Conservation (phyloP, 2,888 invertebrate species). For the Pandemis corylana region DNA sequence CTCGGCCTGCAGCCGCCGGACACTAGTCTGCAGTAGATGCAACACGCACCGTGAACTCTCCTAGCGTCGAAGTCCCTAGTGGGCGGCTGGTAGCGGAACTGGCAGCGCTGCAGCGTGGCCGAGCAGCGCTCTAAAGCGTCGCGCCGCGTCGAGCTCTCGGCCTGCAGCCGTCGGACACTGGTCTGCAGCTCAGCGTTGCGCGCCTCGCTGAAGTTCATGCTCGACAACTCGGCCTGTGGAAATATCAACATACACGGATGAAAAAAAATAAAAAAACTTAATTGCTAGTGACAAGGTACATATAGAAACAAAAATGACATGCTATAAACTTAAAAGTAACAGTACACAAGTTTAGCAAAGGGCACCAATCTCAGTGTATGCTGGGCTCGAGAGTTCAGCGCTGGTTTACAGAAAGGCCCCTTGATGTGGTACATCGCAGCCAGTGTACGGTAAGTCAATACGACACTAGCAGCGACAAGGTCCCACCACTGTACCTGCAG, state of each 20-base stretch:
- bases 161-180: conserved; percentile 77
- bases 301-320: too few species aligned
- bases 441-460: too few species aligned
- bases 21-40: conserved; percentile 59
- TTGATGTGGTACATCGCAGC: too few species aligned
- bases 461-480: too few species aligned
- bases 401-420: too few species aligned
- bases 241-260: neutral
- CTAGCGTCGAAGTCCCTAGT: conserved; percentile 88
- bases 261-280: too few species aligned
- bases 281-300: too few species aligned
- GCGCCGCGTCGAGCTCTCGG: conserved; percentile 82
- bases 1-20: conserved; percentile 81
- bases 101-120: conserved; percentile 84
- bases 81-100: conserved; percentile 92
- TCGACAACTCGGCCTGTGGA: conserved; percentile 61
- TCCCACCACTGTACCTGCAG: conserved; percentile 72
- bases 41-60: conserved; percentile 59
- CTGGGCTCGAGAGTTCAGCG: too few species aligned
- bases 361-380: too few species aligned
- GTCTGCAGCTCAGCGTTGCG: conserved; percentile 82
- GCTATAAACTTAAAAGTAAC: too few species aligned
- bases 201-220: conserved; percentile 77
- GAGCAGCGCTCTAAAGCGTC: conserved; percentile 84
- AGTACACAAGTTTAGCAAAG: too few species aligned